Evolutionary conservation across 2,888 invertebrate species (phyloP).

Genomic region (Bruchidius siliquastri): DNA sequence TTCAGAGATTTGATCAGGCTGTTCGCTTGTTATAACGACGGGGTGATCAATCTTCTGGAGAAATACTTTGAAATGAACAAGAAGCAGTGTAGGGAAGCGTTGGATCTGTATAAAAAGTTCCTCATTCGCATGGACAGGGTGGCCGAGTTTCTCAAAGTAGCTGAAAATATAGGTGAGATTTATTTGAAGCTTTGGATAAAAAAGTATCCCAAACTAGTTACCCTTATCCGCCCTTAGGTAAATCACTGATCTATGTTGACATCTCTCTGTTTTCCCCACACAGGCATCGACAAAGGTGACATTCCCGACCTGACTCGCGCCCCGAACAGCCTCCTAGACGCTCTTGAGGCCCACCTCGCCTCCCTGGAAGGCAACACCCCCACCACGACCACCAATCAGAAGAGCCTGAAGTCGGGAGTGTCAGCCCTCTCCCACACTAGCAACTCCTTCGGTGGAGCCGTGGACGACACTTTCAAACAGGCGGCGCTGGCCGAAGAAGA

Average conservation of each 20-base stretch:
- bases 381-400: conserved; percentile 79
- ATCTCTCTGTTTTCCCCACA: too few relatives aligned
- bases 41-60: conserved; percentile 96
- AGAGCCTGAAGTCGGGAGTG: conserved; percentile 86
- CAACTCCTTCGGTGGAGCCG: conserved; percentile 81
- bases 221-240: too few relatives aligned
- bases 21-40: conserved; percentile 99
- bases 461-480: conserved; percentile 80
- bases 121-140: conserved; percentile 98
- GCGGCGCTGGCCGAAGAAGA: conserved; percentile 94
- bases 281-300: conserved; percentile 91
- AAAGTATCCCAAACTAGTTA: too few relatives aligned
- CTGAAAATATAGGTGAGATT: conserved; percentile 61
- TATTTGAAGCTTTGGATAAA: conserved; percentile 54
- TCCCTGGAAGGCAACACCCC: conserved; percentile 92
- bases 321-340: conserved; percentile 95
- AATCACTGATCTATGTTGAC: too few relatives aligned
- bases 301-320: conserved; percentile 98
- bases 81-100: conserved; percentile 96
- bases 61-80: conserved; percentile 99
- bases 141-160: conserved; percentile 93
- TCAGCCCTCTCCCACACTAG: conserved; percentile 84
- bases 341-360: conserved; percentile 93
- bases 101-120: conserved; percentile 98
- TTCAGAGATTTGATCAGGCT: conserved; percentile 97